A percentile compares a stretch with the other conserved stretches of the same genome.
Evolutionary conservation across 2,888 invertebrate species (phyloP).

Genomic region (Chrysopilus asiliformis): DNA sequence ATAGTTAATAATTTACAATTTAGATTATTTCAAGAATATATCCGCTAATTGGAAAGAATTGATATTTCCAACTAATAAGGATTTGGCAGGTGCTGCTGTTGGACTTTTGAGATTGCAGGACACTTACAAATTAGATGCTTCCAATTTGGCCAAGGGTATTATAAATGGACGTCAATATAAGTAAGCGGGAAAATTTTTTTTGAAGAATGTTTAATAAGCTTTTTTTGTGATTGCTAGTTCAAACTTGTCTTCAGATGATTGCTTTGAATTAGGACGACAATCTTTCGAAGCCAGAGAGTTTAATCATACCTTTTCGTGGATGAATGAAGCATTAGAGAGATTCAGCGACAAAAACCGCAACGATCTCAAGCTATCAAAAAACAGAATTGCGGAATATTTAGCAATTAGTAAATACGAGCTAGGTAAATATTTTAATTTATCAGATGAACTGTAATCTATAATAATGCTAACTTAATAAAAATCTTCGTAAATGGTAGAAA

Average conservation of each 20-base stretch:
- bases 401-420: too few species aligned
- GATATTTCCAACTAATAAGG: slow-evolving; percentile 78
- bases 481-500: too few species aligned
- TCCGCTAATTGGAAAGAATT: too few species aligned
- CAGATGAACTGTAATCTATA: too few species aligned
- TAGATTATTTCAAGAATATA: too few species aligned
- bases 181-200: too few species aligned
- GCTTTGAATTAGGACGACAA: slow-evolving; percentile 88
- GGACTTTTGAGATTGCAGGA: slow-evolving; percentile 83
- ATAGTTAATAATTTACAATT: too few species aligned
- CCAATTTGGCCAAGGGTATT: slow-evolving; percentile 66
- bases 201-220: not conserved
- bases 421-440: too few species aligned
- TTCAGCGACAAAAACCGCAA: too few species aligned
- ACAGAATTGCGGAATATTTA: too few species aligned
- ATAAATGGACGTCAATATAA: slow-evolving; percentile 64
- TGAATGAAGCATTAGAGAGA: slow-evolving; percentile 78
- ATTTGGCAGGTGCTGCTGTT: slow-evolving; percentile 80
- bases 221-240: slow-evolving; percentile 33
- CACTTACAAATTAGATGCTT: slow-evolving; percentile 74
- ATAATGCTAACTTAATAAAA: too few species aligned
- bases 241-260: slow-evolving; percentile 71
- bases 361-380: too few species aligned
- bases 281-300: slow-evolving; percentile 87
- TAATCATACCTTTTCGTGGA: slow-evolving; percentile 89